Conservation (phyloP, 2,113 vertebrate genomes). For the Grallaria varia region DNA sequence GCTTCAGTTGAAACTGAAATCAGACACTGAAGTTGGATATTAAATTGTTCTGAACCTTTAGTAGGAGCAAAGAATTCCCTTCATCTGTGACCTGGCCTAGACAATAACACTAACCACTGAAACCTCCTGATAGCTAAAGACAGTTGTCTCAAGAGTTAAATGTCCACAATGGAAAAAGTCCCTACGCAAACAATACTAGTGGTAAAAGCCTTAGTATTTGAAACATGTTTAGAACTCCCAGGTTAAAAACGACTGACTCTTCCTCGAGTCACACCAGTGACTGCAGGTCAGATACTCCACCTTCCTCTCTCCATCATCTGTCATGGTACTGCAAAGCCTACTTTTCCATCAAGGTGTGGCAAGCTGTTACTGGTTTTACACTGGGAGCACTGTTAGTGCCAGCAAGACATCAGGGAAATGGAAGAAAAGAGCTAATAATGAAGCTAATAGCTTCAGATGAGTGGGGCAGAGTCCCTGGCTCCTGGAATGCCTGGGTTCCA, state of each 20-base stretch:
- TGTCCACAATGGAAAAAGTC: neutral
- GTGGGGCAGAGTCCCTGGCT: neutral
- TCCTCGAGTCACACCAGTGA: neutral
- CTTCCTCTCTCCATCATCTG: neutral
- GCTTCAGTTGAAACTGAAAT: neutral
- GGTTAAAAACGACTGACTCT: neutral
- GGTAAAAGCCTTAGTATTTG: neutral
- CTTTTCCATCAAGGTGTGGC: accelerated
- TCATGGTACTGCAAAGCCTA: neutral
- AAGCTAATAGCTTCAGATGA: neutral
- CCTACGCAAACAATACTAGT: neutral
- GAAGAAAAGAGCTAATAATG: neutral
- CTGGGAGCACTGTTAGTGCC: neutral
- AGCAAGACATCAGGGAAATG: neutral
- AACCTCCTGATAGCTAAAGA: neutral
- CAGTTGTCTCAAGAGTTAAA: neutral
- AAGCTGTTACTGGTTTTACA: neutral
- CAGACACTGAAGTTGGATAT: neutral
- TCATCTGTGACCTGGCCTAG: neutral
- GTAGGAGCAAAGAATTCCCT: neutral
- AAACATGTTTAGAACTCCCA: neutral
- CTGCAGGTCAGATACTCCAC: neutral
- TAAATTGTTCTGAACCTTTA: neutral
- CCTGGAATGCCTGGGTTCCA: neutral
- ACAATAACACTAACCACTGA: neutral